Conservation (phyloP, 2,797 vertebrate genomes). For the Acipenser ruthenus region DNA sequence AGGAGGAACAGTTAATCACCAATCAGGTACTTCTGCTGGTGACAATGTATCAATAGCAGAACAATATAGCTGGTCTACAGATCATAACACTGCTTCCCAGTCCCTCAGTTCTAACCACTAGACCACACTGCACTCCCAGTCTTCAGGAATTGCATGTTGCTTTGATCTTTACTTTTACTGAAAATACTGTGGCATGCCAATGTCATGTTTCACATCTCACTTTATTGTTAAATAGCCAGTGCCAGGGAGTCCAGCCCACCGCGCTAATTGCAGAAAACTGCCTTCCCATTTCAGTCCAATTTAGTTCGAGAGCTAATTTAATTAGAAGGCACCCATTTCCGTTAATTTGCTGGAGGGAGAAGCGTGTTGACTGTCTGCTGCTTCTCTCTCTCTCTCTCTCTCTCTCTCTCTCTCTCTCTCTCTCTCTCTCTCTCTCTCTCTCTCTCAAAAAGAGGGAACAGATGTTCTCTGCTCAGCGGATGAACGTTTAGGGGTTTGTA, state of each 20-base stretch:
- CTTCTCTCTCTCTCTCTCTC: background rate
- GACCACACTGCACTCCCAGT: no score
- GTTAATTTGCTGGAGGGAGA: slow-evolving; percentile 60
- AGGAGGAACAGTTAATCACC: no score
- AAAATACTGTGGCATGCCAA: no score
- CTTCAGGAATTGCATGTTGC: no score
- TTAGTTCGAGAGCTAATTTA: slow-evolving; percentile 58
- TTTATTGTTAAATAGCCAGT: slow-evolving; percentile 39
- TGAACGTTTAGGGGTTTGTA: slow-evolving; percentile 53
- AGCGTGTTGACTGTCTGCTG: slow-evolving; percentile 24
- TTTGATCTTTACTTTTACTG: no score
- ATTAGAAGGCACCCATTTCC: slow-evolving; percentile 69
- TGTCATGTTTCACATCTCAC: slow-evolving; percentile 38
- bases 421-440: slow-evolving; percentile 2
- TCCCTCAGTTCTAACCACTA: no score
- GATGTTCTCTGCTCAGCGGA: slow-evolving; percentile 58
- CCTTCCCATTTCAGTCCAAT: slow-evolving; percentile 32
- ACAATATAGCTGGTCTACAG: no score
- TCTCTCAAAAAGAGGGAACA: slow-evolving; percentile 43
- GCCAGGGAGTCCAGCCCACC: slow-evolving; percentile 20
- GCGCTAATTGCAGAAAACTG: slow-evolving; percentile 32
- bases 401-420: background rate
- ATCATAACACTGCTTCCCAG: no score
- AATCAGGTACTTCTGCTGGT: no score
- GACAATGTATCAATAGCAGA: no score